Conservation (phyloP, 64 coral and sea anemone species). For the Hydrozoanthus tunicans region DNA sequence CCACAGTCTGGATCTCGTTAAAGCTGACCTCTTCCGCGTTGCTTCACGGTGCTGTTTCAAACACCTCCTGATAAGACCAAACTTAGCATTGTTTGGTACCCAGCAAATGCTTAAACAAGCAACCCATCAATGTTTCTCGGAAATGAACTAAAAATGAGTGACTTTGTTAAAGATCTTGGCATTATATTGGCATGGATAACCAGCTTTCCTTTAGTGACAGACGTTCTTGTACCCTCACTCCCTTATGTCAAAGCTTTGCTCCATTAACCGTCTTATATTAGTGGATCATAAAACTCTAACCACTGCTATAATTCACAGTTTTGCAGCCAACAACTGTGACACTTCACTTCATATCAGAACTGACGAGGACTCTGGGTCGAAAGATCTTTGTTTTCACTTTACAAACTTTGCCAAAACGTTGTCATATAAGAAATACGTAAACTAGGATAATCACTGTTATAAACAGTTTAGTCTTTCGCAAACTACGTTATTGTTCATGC, state of each 20-base stretch:
- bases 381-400: too few relatives aligned
- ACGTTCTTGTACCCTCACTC: neutral
- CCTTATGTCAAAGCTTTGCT: neutral
- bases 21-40: too few relatives aligned
- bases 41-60: too few relatives aligned
- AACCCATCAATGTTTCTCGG: conserved; percentile 10
- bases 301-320: neutral
- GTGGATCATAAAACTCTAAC: neutral
- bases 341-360: too few relatives aligned
- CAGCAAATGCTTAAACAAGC: neutral
- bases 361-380: too few relatives aligned
- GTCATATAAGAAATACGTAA: too few relatives aligned
- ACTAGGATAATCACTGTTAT: neutral
- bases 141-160: conserved; percentile 12
- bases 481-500: conserved; percentile 1
- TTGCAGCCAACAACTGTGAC: too few relatives aligned
- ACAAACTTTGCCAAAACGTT: too few relatives aligned
- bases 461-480: neutral
- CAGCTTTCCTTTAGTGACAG: conserved; percentile 5
- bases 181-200: neutral
- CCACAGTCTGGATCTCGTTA: too few relatives aligned
- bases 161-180: conserved; percentile 7
- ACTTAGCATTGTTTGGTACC: neutral
- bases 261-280: neutral
- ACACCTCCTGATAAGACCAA: too few relatives aligned